Percentiles rank a stretch among this genome's conserved stretches.
phyloP scores from a whole-genome alignment of 2,888 invertebrate genomes.

The Hipparchia semele region DNA sequence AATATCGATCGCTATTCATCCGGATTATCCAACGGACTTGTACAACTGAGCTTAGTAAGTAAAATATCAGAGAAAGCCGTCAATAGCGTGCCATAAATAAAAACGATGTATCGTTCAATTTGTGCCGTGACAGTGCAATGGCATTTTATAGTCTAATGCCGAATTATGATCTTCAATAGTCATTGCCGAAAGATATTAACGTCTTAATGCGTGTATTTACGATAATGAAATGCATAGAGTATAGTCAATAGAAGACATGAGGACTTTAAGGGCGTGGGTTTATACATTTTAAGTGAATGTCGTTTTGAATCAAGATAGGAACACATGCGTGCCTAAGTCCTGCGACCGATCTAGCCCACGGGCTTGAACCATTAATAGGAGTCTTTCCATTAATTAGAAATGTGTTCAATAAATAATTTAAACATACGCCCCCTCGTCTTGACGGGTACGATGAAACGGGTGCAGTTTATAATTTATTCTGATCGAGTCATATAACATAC shows the following conservation, averaged over 20 bases:
- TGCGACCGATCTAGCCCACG: slow-evolving; percentile 52
- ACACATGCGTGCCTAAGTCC: slow-evolving; percentile 59
- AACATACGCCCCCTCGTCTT: slow-evolving; percentile 33
- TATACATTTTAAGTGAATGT: slow-evolving; percentile 51
- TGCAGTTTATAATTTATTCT: slow-evolving; percentile 12
- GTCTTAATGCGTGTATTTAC: slow-evolving; percentile 38
- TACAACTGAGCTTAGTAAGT: background rate
- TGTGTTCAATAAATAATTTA: slow-evolving; percentile 37
- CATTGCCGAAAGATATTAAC: slow-evolving; percentile 27
- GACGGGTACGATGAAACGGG: slow-evolving; percentile 21
- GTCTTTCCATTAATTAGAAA: slow-evolving; percentile 38
- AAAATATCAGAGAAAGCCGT: background rate
- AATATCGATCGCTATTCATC: slow-evolving; percentile 15
- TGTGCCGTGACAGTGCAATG: background rate
- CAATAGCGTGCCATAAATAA: slow-evolving; percentile 7
- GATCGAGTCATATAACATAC: slow-evolving; percentile 13
- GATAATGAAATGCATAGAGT: slow-evolving; percentile 45
- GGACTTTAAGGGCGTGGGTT: slow-evolving; percentile 54
- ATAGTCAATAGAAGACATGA: slow-evolving; percentile 35
- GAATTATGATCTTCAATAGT: slow-evolving; percentile 18
- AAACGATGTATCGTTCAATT: slow-evolving; percentile 4
- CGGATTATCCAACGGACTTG: slow-evolving; percentile 17
- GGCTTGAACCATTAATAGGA: slow-evolving; percentile 54
- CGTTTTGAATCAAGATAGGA: slow-evolving; percentile 57
- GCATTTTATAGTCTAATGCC: slow-evolving; percentile 11